A percentile compares a stretch with the other conserved stretches of the same genome.
Conservation (phyloP, 2,888 invertebrate species). For the Lamellibrachia columna region DNA sequence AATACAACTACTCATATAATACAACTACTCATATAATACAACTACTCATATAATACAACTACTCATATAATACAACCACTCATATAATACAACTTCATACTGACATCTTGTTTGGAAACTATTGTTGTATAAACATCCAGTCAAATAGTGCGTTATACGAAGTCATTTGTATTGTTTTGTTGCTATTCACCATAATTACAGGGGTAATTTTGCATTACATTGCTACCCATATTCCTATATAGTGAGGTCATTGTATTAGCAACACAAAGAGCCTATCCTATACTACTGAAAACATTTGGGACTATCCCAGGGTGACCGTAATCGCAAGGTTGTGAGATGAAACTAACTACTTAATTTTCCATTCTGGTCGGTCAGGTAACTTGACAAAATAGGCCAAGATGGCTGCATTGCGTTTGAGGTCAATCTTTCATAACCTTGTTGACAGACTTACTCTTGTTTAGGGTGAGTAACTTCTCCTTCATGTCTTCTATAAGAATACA, state of each 20-base stretch:
- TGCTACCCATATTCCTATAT: not conserved
- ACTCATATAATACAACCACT: no score
- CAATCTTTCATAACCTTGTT: not conserved
- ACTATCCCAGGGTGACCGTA: not conserved
- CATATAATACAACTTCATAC: not conserved
- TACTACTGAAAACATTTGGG: not conserved
- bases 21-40: no score
- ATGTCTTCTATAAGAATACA: not conserved
- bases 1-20: no score
- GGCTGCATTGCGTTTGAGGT: not conserved
- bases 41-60: no score
- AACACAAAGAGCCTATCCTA: not conserved
- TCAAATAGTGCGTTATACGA: not conserved
- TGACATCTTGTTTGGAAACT: not conserved
- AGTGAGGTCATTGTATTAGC: not conserved
- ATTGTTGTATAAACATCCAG: not conserved
- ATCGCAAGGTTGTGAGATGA: not conserved
- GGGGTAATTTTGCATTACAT: not conserved
- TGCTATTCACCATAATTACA: not conserved
- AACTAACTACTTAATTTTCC: not conserved
- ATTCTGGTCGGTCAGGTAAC: not conserved
- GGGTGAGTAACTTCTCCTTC: not conserved
- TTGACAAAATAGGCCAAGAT: not conserved
- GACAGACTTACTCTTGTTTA: not conserved
- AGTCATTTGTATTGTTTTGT: no score